Evolutionary conservation across 2,797 vertebrate genomes (phyloP).

Genomic region (Sciurus vulgaris): DNA sequence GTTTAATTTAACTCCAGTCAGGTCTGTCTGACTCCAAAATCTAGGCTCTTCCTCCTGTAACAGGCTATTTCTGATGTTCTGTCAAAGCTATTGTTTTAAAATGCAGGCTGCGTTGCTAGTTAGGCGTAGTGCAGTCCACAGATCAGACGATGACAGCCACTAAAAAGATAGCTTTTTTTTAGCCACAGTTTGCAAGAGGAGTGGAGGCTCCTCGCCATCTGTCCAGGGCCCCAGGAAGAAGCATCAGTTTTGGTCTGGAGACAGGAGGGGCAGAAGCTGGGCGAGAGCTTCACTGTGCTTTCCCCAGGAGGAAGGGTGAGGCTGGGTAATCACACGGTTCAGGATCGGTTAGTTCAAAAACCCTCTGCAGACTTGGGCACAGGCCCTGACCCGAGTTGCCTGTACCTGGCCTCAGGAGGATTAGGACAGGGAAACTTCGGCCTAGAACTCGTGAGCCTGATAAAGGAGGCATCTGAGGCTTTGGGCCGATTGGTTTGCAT

Average conservation of each 20-base stretch:
- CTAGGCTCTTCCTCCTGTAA: neutral
- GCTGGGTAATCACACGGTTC: neutral
- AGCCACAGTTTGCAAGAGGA: neutral
- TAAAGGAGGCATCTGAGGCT: neutral
- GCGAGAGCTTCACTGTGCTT: neutral
- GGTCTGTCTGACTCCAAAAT: neutral
- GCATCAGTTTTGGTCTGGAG: neutral
- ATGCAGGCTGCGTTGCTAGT: neutral
- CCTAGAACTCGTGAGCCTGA: neutral
- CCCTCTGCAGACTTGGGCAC: neutral
- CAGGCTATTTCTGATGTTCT: neutral
- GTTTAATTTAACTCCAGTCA: neutral
- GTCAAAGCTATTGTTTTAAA: neutral
- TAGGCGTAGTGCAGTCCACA: neutral
- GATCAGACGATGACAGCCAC: neutral
- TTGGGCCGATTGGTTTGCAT: neutral
- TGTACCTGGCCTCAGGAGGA: neutral
- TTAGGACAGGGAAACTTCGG: neutral
- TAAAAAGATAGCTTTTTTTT: neutral
- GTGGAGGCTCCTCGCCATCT: fast-evolving
- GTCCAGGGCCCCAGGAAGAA: neutral
- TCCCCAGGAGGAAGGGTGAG: neutral
- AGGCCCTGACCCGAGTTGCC: neutral
- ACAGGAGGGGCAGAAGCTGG: neutral
- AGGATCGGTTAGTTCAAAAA: neutral